Evolutionary conservation across 2,888 invertebrate species (phyloP).

Genomic region (Drosophila colorata): DNA sequence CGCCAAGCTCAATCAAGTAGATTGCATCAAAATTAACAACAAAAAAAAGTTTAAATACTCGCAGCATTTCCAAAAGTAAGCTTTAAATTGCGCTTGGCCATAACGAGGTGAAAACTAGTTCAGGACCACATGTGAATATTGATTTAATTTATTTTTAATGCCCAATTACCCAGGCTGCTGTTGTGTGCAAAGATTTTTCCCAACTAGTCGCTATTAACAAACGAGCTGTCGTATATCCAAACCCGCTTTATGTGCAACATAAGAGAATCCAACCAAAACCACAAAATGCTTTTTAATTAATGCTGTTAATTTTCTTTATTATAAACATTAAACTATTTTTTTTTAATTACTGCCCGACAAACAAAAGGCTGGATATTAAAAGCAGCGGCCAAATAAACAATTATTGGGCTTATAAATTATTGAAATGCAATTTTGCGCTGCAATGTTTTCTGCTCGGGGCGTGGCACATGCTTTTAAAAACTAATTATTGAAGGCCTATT

Average conservation of each 20-base stretch:
- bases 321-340: conserved; percentile 20
- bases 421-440: conserved; percentile 35
- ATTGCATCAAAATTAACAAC: neutral
- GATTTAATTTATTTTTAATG: conserved; percentile 45
- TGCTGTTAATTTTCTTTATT: conserved; percentile 52
- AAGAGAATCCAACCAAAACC: conserved; percentile 42
- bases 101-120: conserved; percentile 16
- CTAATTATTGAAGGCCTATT: conserved; percentile 45
- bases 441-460: conserved; percentile 17
- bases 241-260: conserved; percentile 55
- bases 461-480: conserved; percentile 35
- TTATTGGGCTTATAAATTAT: conserved; percentile 64
- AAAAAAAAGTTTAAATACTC: neutral
- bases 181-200: conserved; percentile 82
- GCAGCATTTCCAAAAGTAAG: neutral
- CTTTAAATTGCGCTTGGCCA: conserved; percentile 19
- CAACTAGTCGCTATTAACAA: conserved; percentile 63
- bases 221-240: conserved; percentile 51
- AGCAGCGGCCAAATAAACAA: conserved; percentile 56
- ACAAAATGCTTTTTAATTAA: conserved; percentile 72
- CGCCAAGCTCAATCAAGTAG: conserved; percentile 12
- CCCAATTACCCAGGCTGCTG: conserved; percentile 70
- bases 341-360: conserved; percentile 51
- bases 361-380: conserved; percentile 66
- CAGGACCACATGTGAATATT: conserved; percentile 9